A percentile compares a stretch with the other conserved stretches of the same genome.
Evolutionary conservation across 2,113 vertebrate genomes (phyloP).

Genomic region (Gallinago undulata): DNA sequence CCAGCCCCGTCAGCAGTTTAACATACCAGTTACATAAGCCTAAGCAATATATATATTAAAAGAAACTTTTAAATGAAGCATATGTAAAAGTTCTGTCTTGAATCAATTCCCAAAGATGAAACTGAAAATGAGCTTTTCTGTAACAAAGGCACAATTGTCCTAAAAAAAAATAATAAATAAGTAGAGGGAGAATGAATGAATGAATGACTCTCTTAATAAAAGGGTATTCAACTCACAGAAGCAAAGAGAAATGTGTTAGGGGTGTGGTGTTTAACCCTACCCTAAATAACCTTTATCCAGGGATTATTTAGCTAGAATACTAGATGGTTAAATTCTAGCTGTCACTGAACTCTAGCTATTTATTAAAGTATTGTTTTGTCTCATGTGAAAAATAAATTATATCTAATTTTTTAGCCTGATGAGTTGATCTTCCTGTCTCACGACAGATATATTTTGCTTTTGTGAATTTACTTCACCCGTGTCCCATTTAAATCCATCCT

Average conservation of each 20-base stretch:
- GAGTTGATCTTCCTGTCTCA: background rate
- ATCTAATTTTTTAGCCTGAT: background rate
- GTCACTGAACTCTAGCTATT: background rate
- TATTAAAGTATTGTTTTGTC: background rate
- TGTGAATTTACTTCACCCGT: background rate
- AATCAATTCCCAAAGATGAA: background rate
- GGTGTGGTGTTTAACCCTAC: background rate
- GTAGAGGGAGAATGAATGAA: background rate
- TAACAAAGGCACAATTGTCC: background rate
- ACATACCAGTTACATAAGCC: background rate
- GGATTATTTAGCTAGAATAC: background rate
- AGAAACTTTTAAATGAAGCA: background rate
- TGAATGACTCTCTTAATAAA: background rate
- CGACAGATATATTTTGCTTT: background rate
- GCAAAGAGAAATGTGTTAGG: background rate
- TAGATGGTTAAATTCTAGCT: background rate
- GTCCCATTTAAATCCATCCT: background rate
- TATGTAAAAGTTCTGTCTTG: background rate
- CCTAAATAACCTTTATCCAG: background rate
- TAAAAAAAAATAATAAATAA: too few relatives aligned
- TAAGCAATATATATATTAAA: background rate
- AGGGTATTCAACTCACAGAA: background rate
- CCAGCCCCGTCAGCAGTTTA: background rate
- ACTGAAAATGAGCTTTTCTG: background rate
- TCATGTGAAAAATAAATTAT: background rate